Evolutionary conservation across 2,113 vertebrate genomes (phyloP), one percentile per base, ranked within the genome.

Genomic region (Apteryx owenii): DNA sequence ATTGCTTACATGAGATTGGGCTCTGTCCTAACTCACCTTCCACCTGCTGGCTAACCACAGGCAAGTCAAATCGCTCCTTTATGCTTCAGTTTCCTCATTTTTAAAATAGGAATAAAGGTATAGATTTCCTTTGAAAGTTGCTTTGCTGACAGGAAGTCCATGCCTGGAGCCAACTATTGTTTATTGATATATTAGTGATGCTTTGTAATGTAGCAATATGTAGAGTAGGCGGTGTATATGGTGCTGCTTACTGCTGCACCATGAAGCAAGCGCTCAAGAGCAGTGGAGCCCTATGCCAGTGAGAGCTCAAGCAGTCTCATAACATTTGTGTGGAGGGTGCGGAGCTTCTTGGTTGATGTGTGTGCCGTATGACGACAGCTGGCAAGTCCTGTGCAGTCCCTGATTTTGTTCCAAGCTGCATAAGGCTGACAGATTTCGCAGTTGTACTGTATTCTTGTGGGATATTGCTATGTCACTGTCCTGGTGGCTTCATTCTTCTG

Each of bases 311-410:
- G 40, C 60, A 46, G 20, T 26, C 58, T 77, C 5, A 0, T 6
- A 40, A 25, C 36, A 7, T 17, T 38, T 38, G 60, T n/a, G 40
- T 71, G 54, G 60, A 68, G 90, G 46, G 29, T 31, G 12, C 60
- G 77, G 12, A 9, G n/a, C 56, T 36, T 31, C 70, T 76, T 48
- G 38, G 23, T 31, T 75, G 36, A 38, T 38, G 77, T 31, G 18
- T 64, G 38, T 89, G 65, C 61, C 44, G 46, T 31, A 1, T 62
- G 20, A 61, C 40, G 61, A 51, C 77, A 96, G 89, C 84, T 91
- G 66, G 66, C 65, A 51, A 85, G 53, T 64, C 73, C 84, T 87
- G 53, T 87, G 87, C 89, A 81, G 87, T 89, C 87, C 58, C 66
- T 42, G 66, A 5, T 78, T 78, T n/a, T 76, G 69, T 62, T 94